phyloP scores from a whole-genome alignment of 2,113 vertebrate species.

The Caretta caretta region DNA sequence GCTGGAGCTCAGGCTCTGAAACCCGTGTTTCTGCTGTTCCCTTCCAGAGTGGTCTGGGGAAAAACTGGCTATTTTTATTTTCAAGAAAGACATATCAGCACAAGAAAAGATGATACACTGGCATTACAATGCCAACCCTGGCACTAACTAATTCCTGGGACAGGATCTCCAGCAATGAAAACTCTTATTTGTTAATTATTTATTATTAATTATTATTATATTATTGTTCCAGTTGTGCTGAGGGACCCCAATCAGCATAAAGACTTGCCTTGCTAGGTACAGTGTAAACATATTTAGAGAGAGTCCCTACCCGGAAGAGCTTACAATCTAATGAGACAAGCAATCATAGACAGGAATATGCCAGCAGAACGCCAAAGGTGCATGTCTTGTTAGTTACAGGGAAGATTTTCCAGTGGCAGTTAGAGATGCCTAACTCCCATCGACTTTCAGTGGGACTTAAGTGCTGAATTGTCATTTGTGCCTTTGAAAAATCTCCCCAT shows the following conservation, averaged over 20 bases:
- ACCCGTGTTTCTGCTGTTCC: neutral
- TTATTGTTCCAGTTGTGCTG: neutral
- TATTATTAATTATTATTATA: neutral
- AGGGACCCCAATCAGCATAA: neutral
- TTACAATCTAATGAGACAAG: neutral
- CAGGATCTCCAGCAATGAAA: neutral
- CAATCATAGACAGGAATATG: neutral
- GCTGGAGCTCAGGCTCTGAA: neutral
- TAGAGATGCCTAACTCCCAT: neutral
- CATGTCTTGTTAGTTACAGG: neutral
- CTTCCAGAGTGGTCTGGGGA: neutral
- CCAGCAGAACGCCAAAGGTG: neutral
- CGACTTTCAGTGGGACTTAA: neutral
- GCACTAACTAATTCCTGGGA: neutral
- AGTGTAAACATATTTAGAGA: neutral
- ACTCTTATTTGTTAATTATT: neutral
- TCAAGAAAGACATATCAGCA: neutral
- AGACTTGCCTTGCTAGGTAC: neutral
- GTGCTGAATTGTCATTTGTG: neutral
- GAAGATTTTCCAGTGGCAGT: neutral
- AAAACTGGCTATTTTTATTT: neutral
- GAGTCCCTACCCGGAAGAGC: neutral
- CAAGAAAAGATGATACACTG: neutral
- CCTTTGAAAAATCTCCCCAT: accelerated
- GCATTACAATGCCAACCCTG: neutral